phyloP scores from a whole-genome alignment of 1,140 invertebrate genomes.

The Drosophila malerkotliana region DNA sequence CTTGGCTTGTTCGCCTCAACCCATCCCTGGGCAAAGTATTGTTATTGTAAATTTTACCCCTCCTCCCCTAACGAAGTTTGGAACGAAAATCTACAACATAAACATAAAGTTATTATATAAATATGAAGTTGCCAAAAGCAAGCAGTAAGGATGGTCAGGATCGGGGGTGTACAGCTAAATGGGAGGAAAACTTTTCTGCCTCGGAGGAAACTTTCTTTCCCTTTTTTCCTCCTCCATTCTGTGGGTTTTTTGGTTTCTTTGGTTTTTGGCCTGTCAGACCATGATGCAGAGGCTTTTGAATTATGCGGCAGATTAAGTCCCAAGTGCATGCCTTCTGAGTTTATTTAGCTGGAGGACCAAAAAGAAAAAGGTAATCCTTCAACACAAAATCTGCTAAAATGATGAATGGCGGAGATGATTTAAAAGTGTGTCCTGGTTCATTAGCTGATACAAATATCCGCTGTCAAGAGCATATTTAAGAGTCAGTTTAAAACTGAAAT shows the following conservation, averaged over 20 bases:
- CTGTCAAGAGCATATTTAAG: neutral
- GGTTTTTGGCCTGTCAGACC: conserved; percentile 49
- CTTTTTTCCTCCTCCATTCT: conserved; percentile 4
- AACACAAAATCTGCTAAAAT: conserved; percentile 27
- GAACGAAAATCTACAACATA: conserved; percentile 72
- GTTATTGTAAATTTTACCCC: conserved; percentile 39
- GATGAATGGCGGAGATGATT: conserved; percentile 35
- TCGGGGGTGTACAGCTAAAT: conserved; percentile 9
- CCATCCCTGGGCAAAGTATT: neutral
- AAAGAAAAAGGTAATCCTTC: conserved; percentile 20
- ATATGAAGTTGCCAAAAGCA: conserved; percentile 66
- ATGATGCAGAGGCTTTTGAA: conserved; percentile 58
- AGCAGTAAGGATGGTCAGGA: conserved; percentile 13
- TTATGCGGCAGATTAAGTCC: conserved; percentile 76
- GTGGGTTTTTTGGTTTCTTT: conserved; percentile 29
- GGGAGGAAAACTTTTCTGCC: conserved; percentile 58
- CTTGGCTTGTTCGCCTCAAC: conserved; percentile 42
- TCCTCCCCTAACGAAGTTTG: conserved; percentile 7
- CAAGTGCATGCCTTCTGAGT: conserved; percentile 66
- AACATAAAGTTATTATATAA: conserved; percentile 81
- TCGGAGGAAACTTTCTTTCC: conserved; percentile 47
- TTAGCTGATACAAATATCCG: conserved; percentile 1
- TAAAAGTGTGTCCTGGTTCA: conserved; percentile 46
- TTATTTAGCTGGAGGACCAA: conserved; percentile 52
- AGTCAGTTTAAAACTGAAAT: conserved; percentile 9